These are phyloP conservation scores for Tuta absoluta DNA, from an alignment of 2,888 invertebrate genomes.

Conservation along the genomic window DNA sequence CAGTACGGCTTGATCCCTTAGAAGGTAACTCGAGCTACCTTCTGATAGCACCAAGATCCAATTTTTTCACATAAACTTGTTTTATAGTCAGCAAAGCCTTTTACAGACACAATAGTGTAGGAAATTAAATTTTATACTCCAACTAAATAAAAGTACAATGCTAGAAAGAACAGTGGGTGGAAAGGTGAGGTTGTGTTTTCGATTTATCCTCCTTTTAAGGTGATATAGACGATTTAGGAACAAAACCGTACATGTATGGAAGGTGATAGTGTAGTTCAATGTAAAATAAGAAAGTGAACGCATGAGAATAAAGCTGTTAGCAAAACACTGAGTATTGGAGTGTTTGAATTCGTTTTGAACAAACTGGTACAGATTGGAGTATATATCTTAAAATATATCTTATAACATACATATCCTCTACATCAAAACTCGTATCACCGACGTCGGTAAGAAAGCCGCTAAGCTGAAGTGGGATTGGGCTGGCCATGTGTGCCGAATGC, in stretches of 20 bases:
- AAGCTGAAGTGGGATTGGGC: too few relatives aligned
- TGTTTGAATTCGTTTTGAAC: too few relatives aligned
- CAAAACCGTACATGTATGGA: neutral
- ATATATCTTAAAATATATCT: too few relatives aligned
- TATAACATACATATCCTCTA: too few relatives aligned
- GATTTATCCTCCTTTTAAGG: neutral
- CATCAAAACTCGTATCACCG: too few relatives aligned
- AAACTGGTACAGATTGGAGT: too few relatives aligned
- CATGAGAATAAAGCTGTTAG: neutral
- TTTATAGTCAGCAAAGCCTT: slow-evolving; percentile 12
- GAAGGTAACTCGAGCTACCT: neutral
- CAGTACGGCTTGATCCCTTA: neutral
- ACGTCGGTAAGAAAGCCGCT: too few relatives aligned
- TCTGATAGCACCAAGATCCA: neutral
- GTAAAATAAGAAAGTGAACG: neutral
- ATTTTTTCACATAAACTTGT: slow-evolving; percentile 13
- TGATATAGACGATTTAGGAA: slow-evolving; percentile 1
- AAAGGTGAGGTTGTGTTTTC: neutral
- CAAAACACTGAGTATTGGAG: too few relatives aligned
- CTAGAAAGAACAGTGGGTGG: neutral
- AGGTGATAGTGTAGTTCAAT: neutral
- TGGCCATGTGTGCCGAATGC: too few relatives aligned
- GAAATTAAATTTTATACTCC: slow-evolving; percentile 13
- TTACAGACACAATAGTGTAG: slow-evolving; percentile 7
- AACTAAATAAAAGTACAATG: slow-evolving; percentile 26